Conservation (phyloP, 2,888 invertebrate species). For the Eristalis intricaria region DNA sequence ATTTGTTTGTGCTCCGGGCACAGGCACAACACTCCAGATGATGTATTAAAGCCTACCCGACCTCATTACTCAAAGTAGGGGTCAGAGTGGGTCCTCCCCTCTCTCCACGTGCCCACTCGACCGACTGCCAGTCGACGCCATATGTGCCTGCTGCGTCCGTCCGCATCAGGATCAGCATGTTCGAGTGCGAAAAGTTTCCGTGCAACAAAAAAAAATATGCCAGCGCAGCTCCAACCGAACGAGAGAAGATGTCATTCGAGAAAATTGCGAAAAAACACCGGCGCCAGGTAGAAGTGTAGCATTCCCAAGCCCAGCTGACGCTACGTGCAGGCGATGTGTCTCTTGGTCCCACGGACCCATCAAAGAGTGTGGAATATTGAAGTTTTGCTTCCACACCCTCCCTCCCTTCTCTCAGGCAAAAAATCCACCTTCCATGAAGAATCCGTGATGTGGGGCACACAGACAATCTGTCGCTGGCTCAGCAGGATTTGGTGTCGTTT, state of each 20-base stretch:
- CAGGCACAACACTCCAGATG: constrained; percentile 15
- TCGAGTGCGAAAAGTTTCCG: constrained; percentile 49
- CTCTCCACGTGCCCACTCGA: not conserved
- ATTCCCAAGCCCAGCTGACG: constrained; percentile 2
- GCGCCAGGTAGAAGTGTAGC: constrained; percentile 51
- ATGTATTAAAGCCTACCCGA: constrained; percentile 16
- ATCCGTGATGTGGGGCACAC: constrained; percentile 20
- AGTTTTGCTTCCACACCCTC: not conserved
- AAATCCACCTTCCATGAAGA: constrained; percentile 26
- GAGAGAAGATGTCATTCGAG: constrained; percentile 28
- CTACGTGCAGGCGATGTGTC: not conserved
- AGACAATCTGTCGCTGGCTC: constrained; percentile 60
- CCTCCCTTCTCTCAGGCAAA: not conserved
- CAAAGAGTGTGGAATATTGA: not conserved
- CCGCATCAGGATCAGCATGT: constrained; percentile 34
- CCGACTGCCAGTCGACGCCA: not conserved
- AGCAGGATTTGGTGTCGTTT: constrained; percentile 14
- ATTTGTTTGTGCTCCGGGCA: constrained; percentile 1
- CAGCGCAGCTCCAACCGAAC: constrained; percentile 9
- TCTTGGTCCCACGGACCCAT: not conserved
- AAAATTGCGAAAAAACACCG: not conserved
- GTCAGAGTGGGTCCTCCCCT: not conserved
- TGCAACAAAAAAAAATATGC: constrained; percentile 5
- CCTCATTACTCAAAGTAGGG: constrained; percentile 27
- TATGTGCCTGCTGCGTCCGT: not conserved